Conservation (phyloP, 2,113 vertebrate genomes). For the Riparia riparia region DNA sequence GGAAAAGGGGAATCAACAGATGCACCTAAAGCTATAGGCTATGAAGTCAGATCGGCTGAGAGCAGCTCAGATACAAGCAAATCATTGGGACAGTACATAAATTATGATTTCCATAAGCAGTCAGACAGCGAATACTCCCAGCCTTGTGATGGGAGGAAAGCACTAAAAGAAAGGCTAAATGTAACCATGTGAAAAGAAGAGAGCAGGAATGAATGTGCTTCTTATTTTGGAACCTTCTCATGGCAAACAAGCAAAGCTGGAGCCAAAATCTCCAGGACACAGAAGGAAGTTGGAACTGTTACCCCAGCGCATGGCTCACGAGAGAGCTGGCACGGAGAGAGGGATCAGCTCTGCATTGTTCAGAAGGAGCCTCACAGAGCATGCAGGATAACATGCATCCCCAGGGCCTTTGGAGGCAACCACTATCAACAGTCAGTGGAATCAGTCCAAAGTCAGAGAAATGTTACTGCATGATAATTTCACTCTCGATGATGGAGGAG, state of each 20-base stretch:
- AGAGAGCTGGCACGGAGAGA: constrained; percentile 12
- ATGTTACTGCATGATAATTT: neutral
- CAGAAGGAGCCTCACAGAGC: constrained; percentile 19
- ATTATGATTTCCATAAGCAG: neutral
- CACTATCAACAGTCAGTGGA: constrained; percentile 20
- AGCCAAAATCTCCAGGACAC: constrained; percentile 53
- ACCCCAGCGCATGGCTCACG: neutral
- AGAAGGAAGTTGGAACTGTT: constrained; percentile 31
- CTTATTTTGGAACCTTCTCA: constrained; percentile 59
- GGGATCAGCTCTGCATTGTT: constrained; percentile 34
- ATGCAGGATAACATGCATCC: constrained; percentile 4
- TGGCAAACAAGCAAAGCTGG: constrained; percentile 30
- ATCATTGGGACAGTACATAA: neutral
- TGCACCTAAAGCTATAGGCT: constrained; percentile 33
- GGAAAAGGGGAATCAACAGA: constrained; percentile 10
- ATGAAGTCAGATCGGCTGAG: neutral
- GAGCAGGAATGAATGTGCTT: constrained; percentile 25
- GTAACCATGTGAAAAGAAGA: constrained; percentile 9
- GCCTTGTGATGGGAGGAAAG: neutral
- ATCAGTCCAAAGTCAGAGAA: constrained; percentile 4
- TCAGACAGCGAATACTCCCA: neutral
- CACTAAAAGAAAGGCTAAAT: constrained; percentile 29
- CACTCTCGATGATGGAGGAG: neutral
- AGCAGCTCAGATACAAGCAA: neutral
- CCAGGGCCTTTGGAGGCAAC: neutral